phyloP scores from a whole-genome alignment of 2,888 invertebrate species.

The Drosophila paranaensis region DNA sequence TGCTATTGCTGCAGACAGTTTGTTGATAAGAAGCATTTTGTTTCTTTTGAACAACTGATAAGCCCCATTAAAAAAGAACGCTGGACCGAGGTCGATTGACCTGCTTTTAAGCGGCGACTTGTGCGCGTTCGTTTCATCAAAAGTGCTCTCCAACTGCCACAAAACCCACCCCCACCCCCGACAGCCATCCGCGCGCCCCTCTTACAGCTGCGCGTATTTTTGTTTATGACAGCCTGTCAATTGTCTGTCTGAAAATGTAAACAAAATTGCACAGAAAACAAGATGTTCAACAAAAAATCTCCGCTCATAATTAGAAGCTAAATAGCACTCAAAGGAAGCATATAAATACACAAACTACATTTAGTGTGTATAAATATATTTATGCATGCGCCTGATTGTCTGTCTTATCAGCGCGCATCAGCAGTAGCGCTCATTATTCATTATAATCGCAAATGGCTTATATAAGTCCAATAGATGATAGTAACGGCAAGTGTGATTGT shows the following conservation, averaged over 20 bases:
- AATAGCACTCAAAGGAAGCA: slow-evolving; percentile 27
- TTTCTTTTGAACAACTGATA: slow-evolving; percentile 72
- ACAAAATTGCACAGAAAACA: slow-evolving; percentile 52
- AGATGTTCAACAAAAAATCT: slow-evolving; percentile 1
- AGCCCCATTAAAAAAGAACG: slow-evolving; percentile 65
- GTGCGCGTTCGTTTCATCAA: slow-evolving; percentile 56
- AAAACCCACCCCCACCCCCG: background rate
- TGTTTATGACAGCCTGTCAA: slow-evolving; percentile 69
- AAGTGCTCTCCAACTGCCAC: slow-evolving; percentile 40
- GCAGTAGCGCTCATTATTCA: slow-evolving; percentile 17
- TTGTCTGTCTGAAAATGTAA: slow-evolving; percentile 65
- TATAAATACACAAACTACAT: slow-evolving; percentile 8
- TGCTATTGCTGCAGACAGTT: slow-evolving; percentile 58
- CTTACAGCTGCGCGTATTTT: slow-evolving; percentile 20
- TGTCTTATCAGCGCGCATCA: slow-evolving; percentile 37
- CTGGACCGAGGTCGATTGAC: slow-evolving; percentile 77
- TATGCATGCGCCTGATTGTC: background rate
- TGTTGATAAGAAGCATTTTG: slow-evolving; percentile 72
- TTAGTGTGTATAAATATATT: background rate
- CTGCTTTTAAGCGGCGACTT: slow-evolving; percentile 73
- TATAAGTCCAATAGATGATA: slow-evolving; percentile 41
- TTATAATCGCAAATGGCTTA: slow-evolving; percentile 17
- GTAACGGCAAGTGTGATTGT: slow-evolving; percentile 45
- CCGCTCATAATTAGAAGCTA: slow-evolving; percentile 42
- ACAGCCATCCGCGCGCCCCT: background rate